A percentile compares a stretch with the other conserved stretches of the same genome.
Conservation (phyloP, 2,797 vertebrate genomes). For the Sebastes trivittatus region DNA sequence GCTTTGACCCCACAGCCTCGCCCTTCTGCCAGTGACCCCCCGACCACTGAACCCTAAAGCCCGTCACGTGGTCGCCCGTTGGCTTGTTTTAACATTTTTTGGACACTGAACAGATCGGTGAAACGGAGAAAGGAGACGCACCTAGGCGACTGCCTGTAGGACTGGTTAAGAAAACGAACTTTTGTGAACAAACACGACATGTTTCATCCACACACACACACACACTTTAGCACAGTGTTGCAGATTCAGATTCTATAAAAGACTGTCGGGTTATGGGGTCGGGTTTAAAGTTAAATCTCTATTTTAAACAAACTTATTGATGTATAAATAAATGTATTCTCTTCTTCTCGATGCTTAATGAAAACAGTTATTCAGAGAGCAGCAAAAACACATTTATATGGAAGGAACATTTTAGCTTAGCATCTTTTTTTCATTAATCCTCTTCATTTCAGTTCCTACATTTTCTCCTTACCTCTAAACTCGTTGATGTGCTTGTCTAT, state of each 20-base stretch:
- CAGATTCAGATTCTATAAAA: conserved; percentile 65
- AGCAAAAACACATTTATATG: conserved; percentile 44
- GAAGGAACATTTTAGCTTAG: conserved; percentile 46
- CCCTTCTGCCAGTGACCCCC: conserved; percentile 92
- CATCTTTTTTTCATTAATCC: not conserved
- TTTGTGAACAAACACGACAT: conserved; percentile 16
- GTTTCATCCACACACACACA: conserved; percentile 5
- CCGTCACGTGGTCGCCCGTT: not conserved
- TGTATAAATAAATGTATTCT: conserved; percentile 77
- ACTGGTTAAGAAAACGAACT: conserved; percentile 17
- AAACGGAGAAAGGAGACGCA: conserved; percentile 17
- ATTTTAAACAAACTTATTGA: conserved; percentile 84
- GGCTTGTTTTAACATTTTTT: conserved; percentile 41
- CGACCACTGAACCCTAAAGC: not conserved
- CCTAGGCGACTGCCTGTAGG: conserved; percentile 25
- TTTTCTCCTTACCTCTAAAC: not conserved
- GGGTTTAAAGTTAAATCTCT: conserved; percentile 69
- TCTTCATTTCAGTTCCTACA: conserved; percentile 8
- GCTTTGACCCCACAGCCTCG: conserved; percentile 95
- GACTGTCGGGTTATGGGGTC: conserved; percentile 40
- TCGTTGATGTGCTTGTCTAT: conserved; percentile 7
- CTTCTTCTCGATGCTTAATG: conserved; percentile 60
- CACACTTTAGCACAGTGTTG: conserved; percentile 53
- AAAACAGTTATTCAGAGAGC: conserved; percentile 46
- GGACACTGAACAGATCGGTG: conserved; percentile 38